These are phyloP conservation scores for Pteria penguin DNA, from an alignment of 2,888 invertebrate genomes.

Conservation along the genomic window DNA sequence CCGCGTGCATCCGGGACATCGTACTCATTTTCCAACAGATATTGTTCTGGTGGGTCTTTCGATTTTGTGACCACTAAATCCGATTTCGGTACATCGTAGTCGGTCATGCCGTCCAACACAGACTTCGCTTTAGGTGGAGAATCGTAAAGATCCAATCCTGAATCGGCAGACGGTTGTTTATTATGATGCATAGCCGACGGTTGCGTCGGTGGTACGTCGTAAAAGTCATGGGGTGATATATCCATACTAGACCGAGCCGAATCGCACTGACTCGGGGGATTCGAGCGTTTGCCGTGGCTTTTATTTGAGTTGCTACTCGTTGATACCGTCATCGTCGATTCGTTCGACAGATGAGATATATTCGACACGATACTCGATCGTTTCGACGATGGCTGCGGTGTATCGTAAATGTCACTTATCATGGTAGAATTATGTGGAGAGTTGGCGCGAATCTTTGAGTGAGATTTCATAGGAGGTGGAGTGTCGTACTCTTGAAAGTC, in stretches of 20 bases:
- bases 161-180: conserved; percentile 72
- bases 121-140: conserved; percentile 81
- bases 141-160: conserved; percentile 83
- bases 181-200: conserved; percentile 51
- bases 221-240: conserved; percentile 71
- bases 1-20: conserved; percentile 51
- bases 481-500: conserved; percentile 64
- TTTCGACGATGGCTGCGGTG: conserved; percentile 66
- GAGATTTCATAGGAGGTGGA: conserved; percentile 59
- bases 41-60: conserved; percentile 19
- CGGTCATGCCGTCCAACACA: conserved; percentile 58
- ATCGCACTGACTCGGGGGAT: conserved; percentile 82
- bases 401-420: conserved; percentile 64
- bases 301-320: conserved; percentile 79
- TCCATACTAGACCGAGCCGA: conserved; percentile 82
- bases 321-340: conserved; percentile 74
- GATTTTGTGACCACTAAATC: conserved; percentile 8
- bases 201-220: conserved; percentile 71
- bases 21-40: conserved; percentile 48
- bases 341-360: conserved; percentile 70
- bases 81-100: conserved; percentile 73
- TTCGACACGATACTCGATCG: conserved; percentile 79
- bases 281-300: conserved; percentile 81
- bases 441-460: conserved; percentile 46
- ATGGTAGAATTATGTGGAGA: conserved; percentile 46